Base-by-base conservation (phyloP, 2,113 vertebrate species). In the Macquaria ambigua region DNA sequence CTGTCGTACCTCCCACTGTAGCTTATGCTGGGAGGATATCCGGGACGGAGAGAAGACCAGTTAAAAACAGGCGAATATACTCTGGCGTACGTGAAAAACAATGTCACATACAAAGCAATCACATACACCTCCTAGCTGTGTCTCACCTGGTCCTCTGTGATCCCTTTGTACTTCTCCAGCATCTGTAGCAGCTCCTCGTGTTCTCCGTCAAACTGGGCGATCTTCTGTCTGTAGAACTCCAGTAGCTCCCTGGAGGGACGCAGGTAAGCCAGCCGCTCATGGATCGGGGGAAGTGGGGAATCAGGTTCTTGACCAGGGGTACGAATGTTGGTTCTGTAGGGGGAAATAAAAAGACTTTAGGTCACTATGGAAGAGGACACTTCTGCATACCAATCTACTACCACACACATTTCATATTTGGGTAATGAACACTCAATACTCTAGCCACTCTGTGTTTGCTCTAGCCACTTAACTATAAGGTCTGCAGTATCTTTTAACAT, bases 151-250 rank as follows among this genome's bases (percentile, higher is more conserved):
- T 96, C 96, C 20, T 97, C 97, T 8, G 96, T 95, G 0, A 93
- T 89, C 67, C 95, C 93, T 84, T 89, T 97, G 91, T 97, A 97
- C 48, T 93, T 96, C 59, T 98, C 97, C 83, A 99, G 92, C 91
- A 96, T 97, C 93, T 96, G 96, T 8, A 97, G 25, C n/a, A 99
- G 69, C 15, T 97, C 97, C 55, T 97, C 97, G 0, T 98, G 96
- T n/a, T 99, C 98, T 14, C 90, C 93, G 12, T 99, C 98, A 75
- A 97, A 99, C 90, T 97, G 96, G 9, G 96, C 92, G 8, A 99
- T 95, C 91, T 97, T 99, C 93, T 95, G 94, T 78, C 97, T 96
- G 92, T 98, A 99, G 81, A 98, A 98, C 10, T 99, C 96, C 84
- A 99, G 93, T 34, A 99, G 95, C 87, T 99, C 98, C 1, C 94